Conservation (phyloP, 2,113 vertebrate species). For the Phyllostomus discolor region DNA sequence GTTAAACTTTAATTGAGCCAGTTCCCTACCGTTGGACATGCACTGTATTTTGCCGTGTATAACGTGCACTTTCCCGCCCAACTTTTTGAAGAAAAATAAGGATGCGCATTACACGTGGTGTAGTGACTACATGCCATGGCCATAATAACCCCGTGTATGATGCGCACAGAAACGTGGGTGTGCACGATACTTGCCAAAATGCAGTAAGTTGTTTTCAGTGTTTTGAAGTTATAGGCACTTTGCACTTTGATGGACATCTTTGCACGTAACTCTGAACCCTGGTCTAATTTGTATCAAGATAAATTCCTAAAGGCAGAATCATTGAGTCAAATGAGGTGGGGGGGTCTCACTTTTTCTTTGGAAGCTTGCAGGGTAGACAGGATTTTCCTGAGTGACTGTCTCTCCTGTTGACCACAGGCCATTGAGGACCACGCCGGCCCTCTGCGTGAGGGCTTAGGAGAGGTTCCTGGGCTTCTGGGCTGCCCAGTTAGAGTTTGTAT, state of each 20-base stretch:
- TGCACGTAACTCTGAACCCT: not conserved
- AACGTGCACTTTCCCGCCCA: too few species aligned
- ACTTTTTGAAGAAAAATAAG: too few species aligned
- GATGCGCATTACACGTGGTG: too few species aligned
- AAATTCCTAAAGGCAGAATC: not conserved
- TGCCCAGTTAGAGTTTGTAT: not conserved
- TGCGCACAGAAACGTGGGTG: too few species aligned
- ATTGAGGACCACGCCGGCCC: not conserved
- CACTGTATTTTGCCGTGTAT: too few species aligned
- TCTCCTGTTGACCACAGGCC: not conserved
- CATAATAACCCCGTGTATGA: too few species aligned
- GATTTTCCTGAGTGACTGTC: not conserved
- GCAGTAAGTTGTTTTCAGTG: not conserved
- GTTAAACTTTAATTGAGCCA: constrained; percentile 1
- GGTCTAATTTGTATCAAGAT: not conserved
- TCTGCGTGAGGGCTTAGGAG: not conserved
- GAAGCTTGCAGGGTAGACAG: not conserved
- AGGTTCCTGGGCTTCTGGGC: not conserved
- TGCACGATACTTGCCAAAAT: too few species aligned
- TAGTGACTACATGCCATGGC: too few species aligned
- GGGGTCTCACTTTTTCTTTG: not conserved
- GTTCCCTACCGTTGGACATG: not conserved
- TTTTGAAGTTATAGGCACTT: not conserved
- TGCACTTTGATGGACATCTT: not conserved
- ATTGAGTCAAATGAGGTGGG: not conserved